phyloP scores from a whole-genome alignment of 1,140 invertebrate species.

The Sycobia sp. region DNA sequence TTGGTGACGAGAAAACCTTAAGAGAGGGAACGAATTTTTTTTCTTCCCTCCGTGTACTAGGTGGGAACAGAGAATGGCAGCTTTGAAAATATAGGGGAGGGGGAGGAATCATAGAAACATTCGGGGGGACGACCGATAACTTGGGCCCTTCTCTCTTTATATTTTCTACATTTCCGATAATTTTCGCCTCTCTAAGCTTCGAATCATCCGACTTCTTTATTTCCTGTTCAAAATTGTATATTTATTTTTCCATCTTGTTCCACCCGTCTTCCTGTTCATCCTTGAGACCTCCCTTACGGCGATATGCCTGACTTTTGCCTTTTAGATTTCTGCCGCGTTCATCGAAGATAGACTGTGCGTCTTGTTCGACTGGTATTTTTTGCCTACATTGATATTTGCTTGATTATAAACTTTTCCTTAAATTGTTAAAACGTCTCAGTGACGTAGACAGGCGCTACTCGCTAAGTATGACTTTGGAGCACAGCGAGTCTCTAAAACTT shows the following conservation, averaged over 20 bases:
- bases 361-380: no score
- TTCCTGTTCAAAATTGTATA: conserved; percentile 21
- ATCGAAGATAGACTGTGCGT: no score
- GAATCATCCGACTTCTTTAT: conserved; percentile 15
- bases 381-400: no score
- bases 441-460: no score
- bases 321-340: not conserved
- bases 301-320: not conserved
- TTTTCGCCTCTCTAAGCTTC: conserved; percentile 3
- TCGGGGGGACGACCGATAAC: not conserved
- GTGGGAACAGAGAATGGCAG: conserved; percentile 31
- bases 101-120: no score
- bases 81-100: no score
- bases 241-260: conserved; percentile 27
- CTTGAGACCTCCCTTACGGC: not conserved
- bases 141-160: not conserved
- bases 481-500: no score
- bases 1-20: conserved; percentile 45
- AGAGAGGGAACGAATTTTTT: conserved; percentile 36
- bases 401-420: no score
- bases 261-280: conserved; percentile 22
- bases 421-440: no score
- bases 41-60: no score
- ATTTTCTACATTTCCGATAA: not conserved
- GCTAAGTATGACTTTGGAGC: no score